These are phyloP conservation scores for Ochotona curzoniae DNA, from an alignment of 2,113 vertebrate genomes.

Conservation along the genomic window DNA sequence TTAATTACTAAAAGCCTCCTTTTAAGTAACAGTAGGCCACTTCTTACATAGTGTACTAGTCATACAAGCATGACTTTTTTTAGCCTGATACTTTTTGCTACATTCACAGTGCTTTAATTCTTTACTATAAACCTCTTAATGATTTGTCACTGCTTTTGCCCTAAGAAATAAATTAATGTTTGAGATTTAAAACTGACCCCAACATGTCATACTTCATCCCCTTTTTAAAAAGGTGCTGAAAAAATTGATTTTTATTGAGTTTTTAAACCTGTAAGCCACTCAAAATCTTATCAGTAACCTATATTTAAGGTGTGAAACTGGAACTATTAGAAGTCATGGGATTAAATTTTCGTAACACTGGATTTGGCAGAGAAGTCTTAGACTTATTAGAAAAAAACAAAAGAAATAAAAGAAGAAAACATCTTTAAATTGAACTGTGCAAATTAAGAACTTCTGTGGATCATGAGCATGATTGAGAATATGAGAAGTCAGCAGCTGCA, in stretches of 20 bases:
- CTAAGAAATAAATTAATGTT: not conserved
- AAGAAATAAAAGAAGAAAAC: not conserved
- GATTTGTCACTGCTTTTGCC: not conserved
- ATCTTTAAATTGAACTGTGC: not conserved
- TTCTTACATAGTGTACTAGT: not conserved
- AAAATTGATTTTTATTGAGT: slow-evolving; percentile 3
- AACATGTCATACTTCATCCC: not conserved
- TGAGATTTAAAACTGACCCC: not conserved
- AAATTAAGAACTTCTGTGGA: not conserved
- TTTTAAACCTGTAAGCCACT: not conserved
- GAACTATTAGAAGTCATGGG: not conserved
- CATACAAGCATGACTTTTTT: not conserved
- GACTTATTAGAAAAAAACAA: not conserved
- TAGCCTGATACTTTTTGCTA: not conserved
- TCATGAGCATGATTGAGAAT: not conserved
- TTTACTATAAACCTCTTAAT: not conserved
- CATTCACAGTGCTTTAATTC: not conserved
- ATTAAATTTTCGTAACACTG: not conserved
- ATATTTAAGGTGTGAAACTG: not conserved
- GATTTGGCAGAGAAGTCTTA: not conserved
- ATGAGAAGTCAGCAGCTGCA: not conserved
- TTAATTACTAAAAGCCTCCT: not conserved
- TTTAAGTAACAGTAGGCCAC: not conserved
- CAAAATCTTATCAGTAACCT: not conserved
- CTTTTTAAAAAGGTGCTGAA: not conserved